Evolutionary conservation across 1,140 invertebrate species (phyloP), one percentile per base, ranked within the genome.

Genomic region (Rhopalosiphum padi): DNA sequence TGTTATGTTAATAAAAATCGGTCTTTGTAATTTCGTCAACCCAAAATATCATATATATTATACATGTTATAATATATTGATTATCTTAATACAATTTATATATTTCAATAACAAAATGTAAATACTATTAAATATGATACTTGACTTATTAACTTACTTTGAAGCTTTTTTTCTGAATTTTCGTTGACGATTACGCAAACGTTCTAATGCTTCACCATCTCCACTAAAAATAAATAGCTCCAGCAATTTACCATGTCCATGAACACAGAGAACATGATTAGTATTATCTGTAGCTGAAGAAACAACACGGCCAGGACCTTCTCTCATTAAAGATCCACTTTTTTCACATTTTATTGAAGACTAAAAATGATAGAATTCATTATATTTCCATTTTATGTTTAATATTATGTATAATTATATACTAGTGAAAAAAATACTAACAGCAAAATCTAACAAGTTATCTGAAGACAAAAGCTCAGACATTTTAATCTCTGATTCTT

Each of bases 141-240:
- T 85, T 85, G 2, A 95, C 95, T 95, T 95, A 97, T 85, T 85
- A 1, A 95, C 95, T 95, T 95, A 97, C 96, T 95, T 95, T 9
- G 88, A 53, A 95, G 95, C 95, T 96, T 97, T 96, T 96, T 97
- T 95, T 95, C 94, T 96, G 94, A 97, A 96, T 95, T 98, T 99
- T 94, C 97, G 97, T 37, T 97, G 94, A 90, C 98, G 96, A 96
- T 98, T 99, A 23, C 95, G 95, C 94, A 97, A 95, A 94, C 96
- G 96, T 48, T 95, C 94, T 93, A 97, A 96, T 0, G 98, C 96
- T 95, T 99, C 97, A 82, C 97, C 97, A 30, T 98, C 96, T 2
- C 96, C 95, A 94, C 97, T 96, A 94, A 99, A 97, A 88, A 96
- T 96, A 95, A 99, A 99, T 55, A 98, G 95, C 95, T 99, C 99